phyloP scores from a whole-genome alignment of 2,888 invertebrate species.

The Dolichopus griseipennis region DNA sequence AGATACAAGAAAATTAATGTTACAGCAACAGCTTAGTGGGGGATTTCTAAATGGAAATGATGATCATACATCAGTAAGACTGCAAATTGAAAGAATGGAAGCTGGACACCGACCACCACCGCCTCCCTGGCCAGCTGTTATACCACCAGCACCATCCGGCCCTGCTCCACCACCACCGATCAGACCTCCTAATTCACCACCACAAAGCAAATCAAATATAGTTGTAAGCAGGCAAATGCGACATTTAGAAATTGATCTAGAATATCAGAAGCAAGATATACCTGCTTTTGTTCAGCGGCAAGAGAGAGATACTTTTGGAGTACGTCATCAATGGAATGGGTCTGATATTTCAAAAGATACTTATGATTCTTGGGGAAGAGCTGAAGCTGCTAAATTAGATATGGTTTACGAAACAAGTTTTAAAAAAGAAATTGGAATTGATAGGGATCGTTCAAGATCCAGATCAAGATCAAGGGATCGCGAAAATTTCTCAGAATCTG shows the following conservation, averaged over 20 bases:
- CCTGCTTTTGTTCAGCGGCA: conserved; percentile 59
- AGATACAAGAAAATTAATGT: conserved; percentile 72
- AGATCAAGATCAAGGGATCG: conserved; percentile 41
- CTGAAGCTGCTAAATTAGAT: conserved; percentile 42
- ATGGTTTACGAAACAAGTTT: conserved; percentile 40
- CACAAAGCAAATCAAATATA: conserved; percentile 59
- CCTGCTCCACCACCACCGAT: conserved; percentile 53
- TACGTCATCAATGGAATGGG: conserved; percentile 54
- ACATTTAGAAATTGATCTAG: conserved; percentile 37
- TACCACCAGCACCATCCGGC: conserved; percentile 53
- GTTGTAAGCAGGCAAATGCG: conserved; percentile 33
- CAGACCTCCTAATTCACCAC: conserved; percentile 48
- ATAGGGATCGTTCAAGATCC: conserved; percentile 41
- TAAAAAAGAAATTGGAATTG: conserved; percentile 36
- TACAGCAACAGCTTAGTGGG: conserved; percentile 75
- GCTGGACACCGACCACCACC: conserved; percentile 48
- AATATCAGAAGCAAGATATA: conserved; percentile 34
- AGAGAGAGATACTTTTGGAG: conserved; percentile 64
- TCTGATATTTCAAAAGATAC: conserved; percentile 34
- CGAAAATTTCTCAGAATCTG: conserved; percentile 43
- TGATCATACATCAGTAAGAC: conserved; percentile 40
- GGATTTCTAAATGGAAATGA: conserved; percentile 29
- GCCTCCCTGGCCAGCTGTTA: conserved; percentile 56
- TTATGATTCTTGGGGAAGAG: conserved; percentile 43
- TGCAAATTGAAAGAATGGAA: conserved; percentile 54